A percentile compares a stretch with the other conserved stretches of the same genome.
These are phyloP conservation scores for Zapus hudsonius DNA, from an alignment of 2,113 vertebrate species.

Conservation along the genomic window DNA sequence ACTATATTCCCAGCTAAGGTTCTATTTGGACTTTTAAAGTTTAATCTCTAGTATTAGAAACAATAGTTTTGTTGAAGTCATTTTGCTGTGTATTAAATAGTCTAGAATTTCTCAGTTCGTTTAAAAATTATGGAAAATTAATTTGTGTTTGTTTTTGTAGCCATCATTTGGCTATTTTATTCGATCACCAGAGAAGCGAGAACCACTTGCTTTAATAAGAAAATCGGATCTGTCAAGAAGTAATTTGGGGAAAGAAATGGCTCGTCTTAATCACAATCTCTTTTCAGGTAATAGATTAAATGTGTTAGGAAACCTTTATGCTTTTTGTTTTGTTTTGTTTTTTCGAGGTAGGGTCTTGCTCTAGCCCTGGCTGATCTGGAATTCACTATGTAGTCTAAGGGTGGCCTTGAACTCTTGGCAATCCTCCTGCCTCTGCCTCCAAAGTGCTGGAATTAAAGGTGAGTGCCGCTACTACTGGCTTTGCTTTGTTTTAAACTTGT, in stretches of 20 bases:
- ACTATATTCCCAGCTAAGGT: neutral
- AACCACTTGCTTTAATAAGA: constrained; percentile 91
- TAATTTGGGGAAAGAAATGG: constrained; percentile 72
- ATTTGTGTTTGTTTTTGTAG: constrained; percentile 83
- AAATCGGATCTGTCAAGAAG: constrained; percentile 83
- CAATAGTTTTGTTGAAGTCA: constrained; percentile 25
- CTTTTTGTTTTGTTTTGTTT: neutral
- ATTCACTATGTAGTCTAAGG: too few species aligned
- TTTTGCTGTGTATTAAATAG: constrained; percentile 2
- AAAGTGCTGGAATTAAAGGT: too few species aligned
- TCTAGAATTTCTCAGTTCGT: constrained; percentile 21
- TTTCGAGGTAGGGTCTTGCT: neutral
- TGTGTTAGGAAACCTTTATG: neutral
- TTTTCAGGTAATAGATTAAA: constrained; percentile 74
- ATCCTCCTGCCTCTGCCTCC: too few species aligned
- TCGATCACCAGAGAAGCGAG: constrained; percentile 94
- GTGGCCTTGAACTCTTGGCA: too few species aligned
- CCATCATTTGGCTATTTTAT: constrained; percentile 98
- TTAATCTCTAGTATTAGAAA: neutral
- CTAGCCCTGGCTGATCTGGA: too few species aligned
- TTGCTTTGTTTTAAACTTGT: neutral
- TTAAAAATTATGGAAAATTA: constrained; percentile 60
- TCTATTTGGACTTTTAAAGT: neutral
- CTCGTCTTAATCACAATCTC: constrained; percentile 2
- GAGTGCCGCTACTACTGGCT: too few species aligned